phyloP scores from a whole-genome alignment of 2,888 invertebrate genomes.

The Sarcophaga subvicina region DNA sequence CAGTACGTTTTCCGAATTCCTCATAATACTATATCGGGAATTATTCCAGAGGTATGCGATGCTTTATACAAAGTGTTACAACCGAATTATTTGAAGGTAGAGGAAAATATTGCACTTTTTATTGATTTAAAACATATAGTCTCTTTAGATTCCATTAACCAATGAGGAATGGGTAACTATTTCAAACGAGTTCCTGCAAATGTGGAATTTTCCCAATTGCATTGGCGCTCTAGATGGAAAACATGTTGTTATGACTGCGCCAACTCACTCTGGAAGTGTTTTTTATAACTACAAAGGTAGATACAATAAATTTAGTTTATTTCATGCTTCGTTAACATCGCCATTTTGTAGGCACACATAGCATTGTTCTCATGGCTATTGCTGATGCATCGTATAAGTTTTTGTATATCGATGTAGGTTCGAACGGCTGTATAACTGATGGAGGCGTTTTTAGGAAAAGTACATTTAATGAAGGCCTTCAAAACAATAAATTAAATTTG shows the following conservation, averaged over 20 bases:
- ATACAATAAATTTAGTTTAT: background rate
- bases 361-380: constrained; percentile 23
- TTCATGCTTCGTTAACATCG: no score
- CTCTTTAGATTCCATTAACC: constrained; percentile 18
- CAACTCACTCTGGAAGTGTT: constrained; percentile 45
- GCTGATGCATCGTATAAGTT: constrained; percentile 16
- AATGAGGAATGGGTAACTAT: constrained; percentile 14
- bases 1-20: constrained; percentile 25
- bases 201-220: constrained; percentile 53
- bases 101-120: background rate
- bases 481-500: constrained; percentile 32
- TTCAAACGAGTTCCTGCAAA: constrained; percentile 6
- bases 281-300: constrained; percentile 58
- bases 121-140: background rate
- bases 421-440: constrained; percentile 23
- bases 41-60: constrained; percentile 22
- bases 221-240: constrained; percentile 49
- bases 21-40: constrained; percentile 25
- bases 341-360: no score
- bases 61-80: constrained; percentile 18
- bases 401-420: constrained; percentile 24
- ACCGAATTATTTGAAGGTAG: constrained; percentile 20
- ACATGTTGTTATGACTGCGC: constrained; percentile 46
- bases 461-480: constrained; percentile 10
- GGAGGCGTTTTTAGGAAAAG: constrained; percentile 28